A percentile compares a stretch with the other conserved stretches of the same genome.
Evolutionary conservation across 2,888 invertebrate genomes (phyloP).

Genomic region (Rambutsinella grinnellia): DNA sequence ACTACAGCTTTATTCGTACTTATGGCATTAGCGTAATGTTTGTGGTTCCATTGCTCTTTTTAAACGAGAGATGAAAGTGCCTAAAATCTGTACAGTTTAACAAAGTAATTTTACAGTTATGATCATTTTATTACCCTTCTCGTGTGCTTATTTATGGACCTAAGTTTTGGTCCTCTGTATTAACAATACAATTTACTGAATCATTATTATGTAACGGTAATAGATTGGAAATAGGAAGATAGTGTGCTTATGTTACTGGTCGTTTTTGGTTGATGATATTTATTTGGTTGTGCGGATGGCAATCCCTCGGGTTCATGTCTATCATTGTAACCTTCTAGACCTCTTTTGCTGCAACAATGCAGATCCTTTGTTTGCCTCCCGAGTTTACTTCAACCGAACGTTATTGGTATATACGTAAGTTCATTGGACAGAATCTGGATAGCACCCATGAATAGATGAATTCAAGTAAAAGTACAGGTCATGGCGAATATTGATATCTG

Average conservation of each 20-base stretch:
- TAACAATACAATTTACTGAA: too few species aligned
- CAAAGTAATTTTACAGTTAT: neutral
- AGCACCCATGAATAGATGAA: constrained; percentile 9
- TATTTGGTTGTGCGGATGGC: too few species aligned
- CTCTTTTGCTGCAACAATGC: neutral
- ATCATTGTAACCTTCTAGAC: neutral
- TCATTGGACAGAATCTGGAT: neutral
- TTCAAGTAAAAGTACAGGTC: constrained; percentile 23
- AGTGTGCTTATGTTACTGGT: too few species aligned
- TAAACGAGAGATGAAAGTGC: neutral
- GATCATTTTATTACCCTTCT: neutral
- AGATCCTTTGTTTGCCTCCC: neutral
- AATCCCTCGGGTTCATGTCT: neutral
- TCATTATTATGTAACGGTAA: too few species aligned
- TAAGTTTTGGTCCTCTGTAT: too few species aligned
- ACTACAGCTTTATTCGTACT: too few species aligned
- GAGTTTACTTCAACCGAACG: too few species aligned
- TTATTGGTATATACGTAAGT: too few species aligned
- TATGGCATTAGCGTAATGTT: too few species aligned
- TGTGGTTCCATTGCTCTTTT: too few species aligned
- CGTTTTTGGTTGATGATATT: too few species aligned
- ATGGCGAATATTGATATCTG: constrained; percentile 4
- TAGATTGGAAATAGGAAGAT: too few species aligned
- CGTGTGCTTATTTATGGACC: neutral
- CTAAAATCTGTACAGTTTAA: neutral